phyloP scores from a whole-genome alignment of 1,140 invertebrate species.

The Drosophila kikkawai region DNA sequence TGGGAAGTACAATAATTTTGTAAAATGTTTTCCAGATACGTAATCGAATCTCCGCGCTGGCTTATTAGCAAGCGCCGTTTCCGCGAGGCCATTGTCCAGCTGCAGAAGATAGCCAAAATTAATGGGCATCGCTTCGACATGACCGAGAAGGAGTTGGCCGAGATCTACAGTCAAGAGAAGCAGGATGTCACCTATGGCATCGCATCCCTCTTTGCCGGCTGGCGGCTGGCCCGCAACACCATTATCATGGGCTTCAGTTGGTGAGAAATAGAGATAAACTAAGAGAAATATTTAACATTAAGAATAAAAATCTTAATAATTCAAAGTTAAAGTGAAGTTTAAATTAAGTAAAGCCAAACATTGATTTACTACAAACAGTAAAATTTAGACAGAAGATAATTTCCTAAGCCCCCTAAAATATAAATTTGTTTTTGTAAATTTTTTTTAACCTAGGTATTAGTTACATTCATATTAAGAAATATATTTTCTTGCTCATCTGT shows the following conservation, averaged over 20 bases:
- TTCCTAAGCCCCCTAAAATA: not conserved
- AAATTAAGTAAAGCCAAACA: not conserved
- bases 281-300: not conserved
- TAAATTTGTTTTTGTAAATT: too few species aligned
- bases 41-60: conserved; percentile 89
- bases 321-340: not conserved
- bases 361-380: not conserved
- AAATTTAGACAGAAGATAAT: too few species aligned
- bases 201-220: conserved; percentile 87
- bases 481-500: not conserved
- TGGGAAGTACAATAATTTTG: not conserved
- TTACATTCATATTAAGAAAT: not conserved
- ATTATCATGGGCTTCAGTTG: conserved; percentile 86
- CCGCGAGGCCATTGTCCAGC: conserved; percentile 86
- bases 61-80: conserved; percentile 87
- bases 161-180: conserved; percentile 76
- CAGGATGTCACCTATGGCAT: conserved; percentile 85
- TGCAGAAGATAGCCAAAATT: conserved; percentile 87
- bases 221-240: conserved; percentile 87
- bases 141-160: conserved; percentile 77
- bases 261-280: conserved; percentile 60
- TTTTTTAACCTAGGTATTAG: too few species aligned
- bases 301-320: too few species aligned
- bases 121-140: conserved; percentile 87
- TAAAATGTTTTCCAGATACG: conserved; percentile 85